Evolutionary conservation across 2,888 invertebrate species (phyloP).

Genomic region (Eupelmus urozonus): DNA sequence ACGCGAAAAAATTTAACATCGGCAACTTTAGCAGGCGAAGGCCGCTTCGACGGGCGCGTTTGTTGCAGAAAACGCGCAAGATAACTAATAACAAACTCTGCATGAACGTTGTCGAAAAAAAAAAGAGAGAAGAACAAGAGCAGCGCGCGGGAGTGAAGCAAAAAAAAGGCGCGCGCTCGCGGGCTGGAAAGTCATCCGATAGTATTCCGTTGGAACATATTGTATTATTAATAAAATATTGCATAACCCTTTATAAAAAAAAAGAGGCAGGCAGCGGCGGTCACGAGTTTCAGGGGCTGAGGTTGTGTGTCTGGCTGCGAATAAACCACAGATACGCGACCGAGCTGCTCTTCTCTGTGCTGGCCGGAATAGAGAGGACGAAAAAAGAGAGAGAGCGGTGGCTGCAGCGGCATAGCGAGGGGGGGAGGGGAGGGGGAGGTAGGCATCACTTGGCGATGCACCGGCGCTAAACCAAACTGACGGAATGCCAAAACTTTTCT

Average conservation of each 20-base stretch:
- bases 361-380: conserved; percentile 23
- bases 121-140: background rate
- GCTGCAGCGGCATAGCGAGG: no score
- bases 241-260: conserved; percentile 72
- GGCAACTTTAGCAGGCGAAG: conserved; percentile 34
- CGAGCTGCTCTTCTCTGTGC: conserved; percentile 40
- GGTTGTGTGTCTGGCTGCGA: conserved; percentile 68
- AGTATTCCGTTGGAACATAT: conserved; percentile 62
- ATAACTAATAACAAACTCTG: conserved; percentile 58
- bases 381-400: conserved; percentile 26
- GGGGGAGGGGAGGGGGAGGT: conserved; percentile 48
- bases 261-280: conserved; percentile 56
- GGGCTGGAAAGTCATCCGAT: conserved; percentile 62
- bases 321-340: conserved; percentile 75
- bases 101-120: conserved; percentile 12
- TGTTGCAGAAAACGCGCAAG: conserved; percentile 29
- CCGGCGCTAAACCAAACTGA: conserved; percentile 75
- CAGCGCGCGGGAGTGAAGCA: background rate
- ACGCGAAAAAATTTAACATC: conserved; percentile 34
- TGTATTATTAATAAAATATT: conserved; percentile 75
- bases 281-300: conserved; percentile 51
- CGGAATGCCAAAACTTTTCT: conserved; percentile 78
- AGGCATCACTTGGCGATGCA: conserved; percentile 62
- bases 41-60: conserved; percentile 28
- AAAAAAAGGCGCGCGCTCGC: background rate